Percentiles rank a stretch among this genome's conserved stretches.
These are phyloP conservation scores for Rhamphomyia laevipes DNA, from an alignment of 2,888 invertebrate species.

Conservation along the genomic window DNA sequence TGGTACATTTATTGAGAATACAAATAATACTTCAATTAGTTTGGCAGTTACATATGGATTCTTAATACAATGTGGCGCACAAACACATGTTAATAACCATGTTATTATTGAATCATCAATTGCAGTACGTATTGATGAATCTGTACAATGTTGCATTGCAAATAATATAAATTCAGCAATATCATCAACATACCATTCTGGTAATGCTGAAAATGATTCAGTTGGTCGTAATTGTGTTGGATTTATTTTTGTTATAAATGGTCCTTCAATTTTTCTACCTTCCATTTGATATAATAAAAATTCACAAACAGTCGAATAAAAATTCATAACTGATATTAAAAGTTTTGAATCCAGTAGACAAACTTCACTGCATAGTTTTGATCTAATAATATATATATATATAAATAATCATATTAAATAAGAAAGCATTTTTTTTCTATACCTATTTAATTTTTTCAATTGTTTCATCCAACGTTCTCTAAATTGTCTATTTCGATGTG, in stretches of 20 bases:
- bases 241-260: conserved; percentile 42
- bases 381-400: conserved; percentile 40
- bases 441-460: conserved; percentile 62
- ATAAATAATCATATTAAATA: background rate
- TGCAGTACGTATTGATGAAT: conserved; percentile 56
- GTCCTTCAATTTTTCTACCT: conserved; percentile 39
- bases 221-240: conserved; percentile 49
- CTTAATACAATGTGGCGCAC: conserved; percentile 79
- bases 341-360: conserved; percentile 76
- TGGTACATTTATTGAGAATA: conserved; percentile 59
- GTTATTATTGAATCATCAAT: conserved; percentile 75
- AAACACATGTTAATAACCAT: conserved; percentile 81
- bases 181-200: conserved; percentile 97
- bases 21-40: conserved; percentile 81
- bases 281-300: conserved; percentile 58
- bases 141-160: conserved; percentile 64
- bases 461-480: conserved; percentile 82
- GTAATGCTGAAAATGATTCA: conserved; percentile 74
- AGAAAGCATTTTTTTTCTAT: background rate
- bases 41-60: conserved; percentile 97
- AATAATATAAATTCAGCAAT: conserved; percentile 92
- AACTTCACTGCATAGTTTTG: conserved; percentile 86
- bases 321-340: conserved; percentile 69
- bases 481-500: conserved; percentile 67
- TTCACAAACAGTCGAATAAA: conserved; percentile 77